Base-by-base conservation (phyloP, 1,140 invertebrate genomes). In the Aphidius gifuensis region DNA sequence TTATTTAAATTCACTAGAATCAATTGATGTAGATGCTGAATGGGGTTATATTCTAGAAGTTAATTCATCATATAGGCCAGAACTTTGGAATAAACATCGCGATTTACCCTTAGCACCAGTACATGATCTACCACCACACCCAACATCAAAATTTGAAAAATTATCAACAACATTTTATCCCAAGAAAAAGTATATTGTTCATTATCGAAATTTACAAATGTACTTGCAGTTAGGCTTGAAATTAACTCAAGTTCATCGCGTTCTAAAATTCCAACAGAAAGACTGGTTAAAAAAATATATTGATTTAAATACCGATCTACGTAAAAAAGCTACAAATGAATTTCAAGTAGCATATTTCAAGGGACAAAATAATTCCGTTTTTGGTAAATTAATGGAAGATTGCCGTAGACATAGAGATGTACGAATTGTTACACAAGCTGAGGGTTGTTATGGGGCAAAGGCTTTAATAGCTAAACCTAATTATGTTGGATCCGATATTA, bases 141-240 rank as follows among this genome's bases (percentile, higher is more conserved):
- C 39, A 16, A 48, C 21, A 32, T 40, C 38, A 72, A 75, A 69
- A 8, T 66, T 32, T 9, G 1, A 5, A 42, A 79, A 80, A 73
- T 66, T 80, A 60, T 82, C 42, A 46, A 51, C 69, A 38, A 79
- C 72, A 65, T 68, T 80, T 23, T 58, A 66, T 48, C 54, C 72
- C 58, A 81, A 80, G 73, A 64, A 65, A 47, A 80, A 80, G 42
- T 85, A 85, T 75, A 68, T 81, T 43, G 74, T 85, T 44, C 84
- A 85, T 71, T 82, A 82, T 71, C 61, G 66, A 59, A 58, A 47
- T 47, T 46, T 55, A 42, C 40, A 57, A 57, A 42, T 45, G 21
- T 45, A 80, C 75, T 68, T 73, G 83, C n/a, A n/a, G n/a, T n/a
- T 55, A 16, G 83, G 83, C 38, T 48, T 85, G 40, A 72, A 70